Conservation (phyloP, 2,113 vertebrate genomes). For the Lontra canadensis region DNA sequence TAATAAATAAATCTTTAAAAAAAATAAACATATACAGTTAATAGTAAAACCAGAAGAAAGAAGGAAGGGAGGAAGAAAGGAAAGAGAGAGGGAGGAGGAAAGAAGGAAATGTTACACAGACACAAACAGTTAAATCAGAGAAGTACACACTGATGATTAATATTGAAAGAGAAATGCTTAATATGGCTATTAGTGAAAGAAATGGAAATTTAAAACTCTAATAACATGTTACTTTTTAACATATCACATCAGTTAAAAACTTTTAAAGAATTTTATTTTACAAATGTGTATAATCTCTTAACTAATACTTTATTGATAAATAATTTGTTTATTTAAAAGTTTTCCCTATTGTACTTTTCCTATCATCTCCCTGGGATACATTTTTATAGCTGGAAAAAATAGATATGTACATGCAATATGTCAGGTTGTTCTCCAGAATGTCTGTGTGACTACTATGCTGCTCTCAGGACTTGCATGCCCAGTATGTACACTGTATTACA, state of each 20-base stretch:
- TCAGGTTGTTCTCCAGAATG: neutral
- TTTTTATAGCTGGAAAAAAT: neutral
- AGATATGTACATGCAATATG: too few species aligned
- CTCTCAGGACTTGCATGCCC: neutral
- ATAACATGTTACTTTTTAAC: neutral
- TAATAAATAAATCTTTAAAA: too few species aligned
- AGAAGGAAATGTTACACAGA: neutral
- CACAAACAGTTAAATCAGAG: neutral
- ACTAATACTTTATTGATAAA: neutral
- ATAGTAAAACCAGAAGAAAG: neutral
- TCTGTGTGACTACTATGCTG: rapidly evolving
- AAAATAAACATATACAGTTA: neutral
- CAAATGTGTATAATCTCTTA: neutral
- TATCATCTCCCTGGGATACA: neutral
- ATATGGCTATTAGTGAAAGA: neutral
- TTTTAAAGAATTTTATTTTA: neutral
- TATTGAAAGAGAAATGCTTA: neutral
- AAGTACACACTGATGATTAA: neutral
- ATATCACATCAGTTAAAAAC: neutral
- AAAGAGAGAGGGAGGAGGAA: neutral
- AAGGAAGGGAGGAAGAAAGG: too few species aligned
- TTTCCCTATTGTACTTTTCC: neutral
- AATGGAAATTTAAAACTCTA: neutral
- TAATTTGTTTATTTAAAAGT: neutral
- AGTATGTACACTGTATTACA: neutral